A percentile compares a stretch with the other conserved stretches of the same genome.
phyloP scores from a whole-genome alignment of 2,113 vertebrate genomes.

The Rhinogobius similis region DNA sequence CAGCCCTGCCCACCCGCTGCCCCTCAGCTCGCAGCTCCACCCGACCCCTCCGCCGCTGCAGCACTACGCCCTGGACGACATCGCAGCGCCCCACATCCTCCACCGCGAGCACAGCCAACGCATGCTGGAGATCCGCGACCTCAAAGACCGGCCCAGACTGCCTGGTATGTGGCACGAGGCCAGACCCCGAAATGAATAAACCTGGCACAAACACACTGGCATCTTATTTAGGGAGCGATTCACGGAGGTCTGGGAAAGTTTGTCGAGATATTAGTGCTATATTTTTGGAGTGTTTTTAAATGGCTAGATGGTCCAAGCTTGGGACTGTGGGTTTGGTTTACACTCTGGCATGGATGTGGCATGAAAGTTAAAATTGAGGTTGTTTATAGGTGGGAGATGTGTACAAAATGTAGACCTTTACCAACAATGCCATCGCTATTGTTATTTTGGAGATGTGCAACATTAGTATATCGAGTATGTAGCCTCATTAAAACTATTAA shows the following conservation, averaged over 20 bases:
- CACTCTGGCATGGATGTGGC: constrained; percentile 61
- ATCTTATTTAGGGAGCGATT: constrained; percentile 23
- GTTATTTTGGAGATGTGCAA: too few relatives aligned
- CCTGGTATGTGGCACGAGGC: constrained; percentile 73
- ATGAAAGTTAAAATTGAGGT: too few relatives aligned
- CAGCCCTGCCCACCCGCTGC: constrained; percentile 91
- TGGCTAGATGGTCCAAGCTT: constrained; percentile 64
- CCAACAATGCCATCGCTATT: too few relatives aligned
- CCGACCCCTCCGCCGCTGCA: constrained; percentile 95
- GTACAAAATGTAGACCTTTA: too few relatives aligned
- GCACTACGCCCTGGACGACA: constrained; percentile 96
- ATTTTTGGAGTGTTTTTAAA: constrained; percentile 60
- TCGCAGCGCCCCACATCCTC: constrained; percentile 89
- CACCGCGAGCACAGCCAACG: constrained; percentile 90
- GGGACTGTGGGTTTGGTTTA: constrained; percentile 31
- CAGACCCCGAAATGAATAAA: background rate
- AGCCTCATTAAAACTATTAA: too few relatives aligned
- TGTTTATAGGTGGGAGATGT: too few relatives aligned
- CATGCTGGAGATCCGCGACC: constrained; percentile 89
- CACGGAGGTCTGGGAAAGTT: constrained; percentile 59
- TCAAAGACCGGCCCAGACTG: constrained; percentile 86
- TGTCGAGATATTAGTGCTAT: constrained; percentile 17
- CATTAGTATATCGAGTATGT: too few relatives aligned
- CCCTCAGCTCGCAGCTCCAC: constrained; percentile 87
- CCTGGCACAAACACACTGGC: background rate